These are phyloP conservation scores for Euglossa dilemma DNA, from an alignment of 1,140 invertebrate genomes.

Conservation along the genomic window DNA sequence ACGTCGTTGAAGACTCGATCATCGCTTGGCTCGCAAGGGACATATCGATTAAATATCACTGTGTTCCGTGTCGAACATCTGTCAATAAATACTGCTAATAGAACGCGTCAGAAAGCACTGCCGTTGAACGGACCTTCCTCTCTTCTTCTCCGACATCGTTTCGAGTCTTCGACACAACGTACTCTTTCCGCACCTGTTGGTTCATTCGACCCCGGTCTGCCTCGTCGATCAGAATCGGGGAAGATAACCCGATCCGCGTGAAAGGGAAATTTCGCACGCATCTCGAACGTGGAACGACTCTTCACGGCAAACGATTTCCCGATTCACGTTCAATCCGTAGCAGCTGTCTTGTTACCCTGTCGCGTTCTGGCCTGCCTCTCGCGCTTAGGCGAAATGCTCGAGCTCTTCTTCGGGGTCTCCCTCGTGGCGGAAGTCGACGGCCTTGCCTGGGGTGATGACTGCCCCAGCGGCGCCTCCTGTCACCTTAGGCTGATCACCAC, in stretches of 20 bases:
- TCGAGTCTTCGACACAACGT: neutral
- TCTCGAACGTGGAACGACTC: neutral
- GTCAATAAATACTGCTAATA: slow-evolving; percentile 78
- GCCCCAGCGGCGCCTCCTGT: slow-evolving; percentile 78
- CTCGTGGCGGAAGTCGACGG: slow-evolving; percentile 66
- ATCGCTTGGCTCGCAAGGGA: slow-evolving; percentile 53
- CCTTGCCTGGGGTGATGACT: slow-evolving; percentile 62
- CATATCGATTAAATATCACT: slow-evolving; percentile 76
- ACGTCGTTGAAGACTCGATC: slow-evolving; percentile 28
- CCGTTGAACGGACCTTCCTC: slow-evolving; percentile 1
- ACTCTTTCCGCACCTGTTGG: no score
- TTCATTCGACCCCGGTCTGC: neutral
- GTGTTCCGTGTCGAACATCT: slow-evolving; percentile 61
- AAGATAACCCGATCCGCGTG: neutral
- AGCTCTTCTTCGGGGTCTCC: slow-evolving; percentile 49
- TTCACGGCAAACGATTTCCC: neutral
- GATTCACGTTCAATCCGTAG: slow-evolving; percentile 29
- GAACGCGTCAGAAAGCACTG: slow-evolving; percentile 77
- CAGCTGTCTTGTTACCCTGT: slow-evolving; percentile 55
- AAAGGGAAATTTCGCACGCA: neutral
- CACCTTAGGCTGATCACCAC: slow-evolving; percentile 84
- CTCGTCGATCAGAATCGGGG: neutral
- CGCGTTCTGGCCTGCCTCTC: slow-evolving; percentile 59
- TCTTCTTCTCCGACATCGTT: slow-evolving; percentile 19
- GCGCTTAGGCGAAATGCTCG: slow-evolving; percentile 46